Evolutionary conservation across 2,888 invertebrate species (phyloP).

Genomic region (Ormyrus rosae): DNA sequence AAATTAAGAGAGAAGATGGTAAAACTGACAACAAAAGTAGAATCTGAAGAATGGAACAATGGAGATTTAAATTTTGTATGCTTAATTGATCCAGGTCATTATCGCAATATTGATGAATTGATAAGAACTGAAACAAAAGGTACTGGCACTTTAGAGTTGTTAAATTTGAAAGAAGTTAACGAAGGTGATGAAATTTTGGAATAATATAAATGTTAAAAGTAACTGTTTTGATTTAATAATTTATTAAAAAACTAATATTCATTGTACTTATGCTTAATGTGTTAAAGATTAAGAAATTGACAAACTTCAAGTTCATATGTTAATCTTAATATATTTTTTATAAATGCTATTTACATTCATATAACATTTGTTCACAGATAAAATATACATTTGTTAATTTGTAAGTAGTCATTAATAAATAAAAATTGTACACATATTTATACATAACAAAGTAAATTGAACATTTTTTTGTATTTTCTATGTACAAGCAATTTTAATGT

Average conservation of each 20-base stretch:
- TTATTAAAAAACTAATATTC: background rate
- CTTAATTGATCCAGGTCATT: slow-evolving; percentile 94
- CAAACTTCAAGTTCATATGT: slow-evolving; percentile 37
- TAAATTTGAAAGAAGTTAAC: slow-evolving; percentile 93
- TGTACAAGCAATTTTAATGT: slow-evolving; percentile 52
- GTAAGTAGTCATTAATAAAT: slow-evolving; percentile 57
- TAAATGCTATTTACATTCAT: slow-evolving; percentile 55
- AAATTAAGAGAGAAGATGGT: slow-evolving; percentile 89
- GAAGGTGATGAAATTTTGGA: slow-evolving; percentile 89
- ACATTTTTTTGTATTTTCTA: slow-evolving; percentile 38
- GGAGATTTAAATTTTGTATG: slow-evolving; percentile 89
- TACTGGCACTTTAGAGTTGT: slow-evolving; percentile 90
- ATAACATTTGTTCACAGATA: slow-evolving; percentile 45
- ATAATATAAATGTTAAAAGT: slow-evolving; percentile 68
- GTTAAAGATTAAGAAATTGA: slow-evolving; percentile 23
- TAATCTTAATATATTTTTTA: slow-evolving; percentile 53
- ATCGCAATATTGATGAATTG: slow-evolving; percentile 91
- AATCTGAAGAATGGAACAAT: slow-evolving; percentile 90
- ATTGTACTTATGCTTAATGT: slow-evolving; percentile 58
- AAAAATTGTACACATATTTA: slow-evolving; percentile 58
- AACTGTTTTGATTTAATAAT: slow-evolving; percentile 9
- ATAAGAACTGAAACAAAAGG: slow-evolving; percentile 92
- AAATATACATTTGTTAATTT: slow-evolving; percentile 55
- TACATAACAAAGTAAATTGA: slow-evolving; percentile 54
- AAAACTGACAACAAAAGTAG: slow-evolving; percentile 86